A percentile compares a stretch with the other conserved stretches of the same genome.
These are phyloP conservation scores for Scaptodrosophila latifasciaeformis DNA, from an alignment of 2,888 invertebrate genomes.

Conservation along the genomic window DNA sequence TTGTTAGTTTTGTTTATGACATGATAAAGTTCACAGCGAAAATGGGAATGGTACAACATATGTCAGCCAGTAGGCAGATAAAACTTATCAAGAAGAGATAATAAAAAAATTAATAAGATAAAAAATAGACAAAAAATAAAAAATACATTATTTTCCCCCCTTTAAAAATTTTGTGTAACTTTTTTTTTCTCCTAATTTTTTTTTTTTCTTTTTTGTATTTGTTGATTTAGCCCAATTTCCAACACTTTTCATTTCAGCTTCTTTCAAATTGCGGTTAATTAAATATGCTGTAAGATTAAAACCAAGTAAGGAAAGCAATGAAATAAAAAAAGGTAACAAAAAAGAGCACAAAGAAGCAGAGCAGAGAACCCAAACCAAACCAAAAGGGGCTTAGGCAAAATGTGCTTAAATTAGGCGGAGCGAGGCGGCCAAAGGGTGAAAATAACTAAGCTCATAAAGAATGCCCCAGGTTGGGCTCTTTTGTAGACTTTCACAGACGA, in stretches of 20 bases:
- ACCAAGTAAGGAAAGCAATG: conserved; percentile 48
- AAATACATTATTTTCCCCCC: no score
- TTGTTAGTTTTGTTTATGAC: conserved; percentile 20
- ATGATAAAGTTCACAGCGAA: conserved; percentile 48
- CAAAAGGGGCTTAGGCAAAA: neutral
- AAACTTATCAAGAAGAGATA: conserved; percentile 55
- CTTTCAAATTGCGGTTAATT: conserved; percentile 53
- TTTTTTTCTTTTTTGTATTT: neutral
- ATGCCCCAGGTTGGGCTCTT: neutral
- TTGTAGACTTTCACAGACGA: neutral
- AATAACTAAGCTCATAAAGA: conserved; percentile 1
- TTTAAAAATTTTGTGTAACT: neutral
- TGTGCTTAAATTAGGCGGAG: neutral
- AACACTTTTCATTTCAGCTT: neutral
- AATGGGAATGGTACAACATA: neutral
- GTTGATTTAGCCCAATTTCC: neutral
- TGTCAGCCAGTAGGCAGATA: conserved; percentile 37
- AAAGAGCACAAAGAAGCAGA: neutral
- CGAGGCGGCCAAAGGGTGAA: neutral
- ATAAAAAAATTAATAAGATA: conserved; percentile 54
- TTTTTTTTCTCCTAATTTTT: no score
- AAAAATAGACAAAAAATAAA: conserved; percentile 21
- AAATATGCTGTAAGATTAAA: conserved; percentile 60
- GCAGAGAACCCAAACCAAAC: no score
- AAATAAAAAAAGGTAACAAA: conserved; percentile 16